These are phyloP conservation scores for Mormyrus iriodes DNA, from an alignment of 2,113 vertebrate species.

Conservation along the genomic window DNA sequence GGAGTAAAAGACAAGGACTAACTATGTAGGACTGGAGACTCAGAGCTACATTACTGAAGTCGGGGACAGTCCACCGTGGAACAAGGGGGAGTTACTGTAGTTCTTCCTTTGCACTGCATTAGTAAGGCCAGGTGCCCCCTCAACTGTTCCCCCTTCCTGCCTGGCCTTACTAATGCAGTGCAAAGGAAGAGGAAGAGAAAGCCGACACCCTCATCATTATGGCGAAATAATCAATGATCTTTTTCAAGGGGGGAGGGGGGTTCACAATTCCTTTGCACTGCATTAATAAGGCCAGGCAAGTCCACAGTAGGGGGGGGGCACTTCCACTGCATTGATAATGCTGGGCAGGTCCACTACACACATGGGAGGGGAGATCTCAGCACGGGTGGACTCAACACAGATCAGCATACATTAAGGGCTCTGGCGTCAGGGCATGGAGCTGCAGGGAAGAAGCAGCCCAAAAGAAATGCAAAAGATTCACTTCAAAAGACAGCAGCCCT, in stretches of 20 bases:
- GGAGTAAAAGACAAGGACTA: background rate
- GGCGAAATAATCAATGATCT: background rate
- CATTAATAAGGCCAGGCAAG: background rate
- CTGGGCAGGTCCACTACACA: background rate
- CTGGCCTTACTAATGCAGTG: background rate
- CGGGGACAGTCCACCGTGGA: background rate
- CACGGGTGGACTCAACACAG: background rate
- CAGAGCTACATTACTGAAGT: background rate
- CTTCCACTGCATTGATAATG: background rate
- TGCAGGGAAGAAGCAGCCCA: background rate
- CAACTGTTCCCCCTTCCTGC: background rate
- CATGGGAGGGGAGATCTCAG: background rate
- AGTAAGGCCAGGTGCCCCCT: background rate
- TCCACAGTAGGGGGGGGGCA: background rate
- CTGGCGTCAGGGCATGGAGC: background rate
- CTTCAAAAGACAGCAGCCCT: background rate
- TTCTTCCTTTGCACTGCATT: background rate
- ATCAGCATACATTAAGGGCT: background rate
- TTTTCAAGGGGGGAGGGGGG: background rate
- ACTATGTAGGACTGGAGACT: too few species aligned
- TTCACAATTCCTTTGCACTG: background rate
- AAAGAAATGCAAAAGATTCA: slow-evolving; percentile 13
- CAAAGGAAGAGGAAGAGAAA: background rate
- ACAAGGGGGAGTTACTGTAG: background rate
- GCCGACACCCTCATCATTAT: background rate